phyloP scores from a whole-genome alignment of 2,113 vertebrate genomes.

The Trichechus manatus region DNA sequence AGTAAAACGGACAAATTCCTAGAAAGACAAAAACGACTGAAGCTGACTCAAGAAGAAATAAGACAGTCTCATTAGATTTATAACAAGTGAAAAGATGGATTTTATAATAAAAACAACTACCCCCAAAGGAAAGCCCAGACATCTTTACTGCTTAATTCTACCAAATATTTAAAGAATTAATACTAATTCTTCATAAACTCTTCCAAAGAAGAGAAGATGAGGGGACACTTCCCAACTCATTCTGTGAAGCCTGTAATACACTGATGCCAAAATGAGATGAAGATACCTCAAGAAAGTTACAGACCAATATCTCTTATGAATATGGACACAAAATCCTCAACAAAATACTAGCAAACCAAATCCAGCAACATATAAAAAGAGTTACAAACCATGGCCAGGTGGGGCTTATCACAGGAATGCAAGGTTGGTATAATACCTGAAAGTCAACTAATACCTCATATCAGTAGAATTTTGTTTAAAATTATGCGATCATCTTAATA shows the following conservation, averaged over 20 bases:
- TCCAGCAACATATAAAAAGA: neutral
- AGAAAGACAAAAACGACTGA: neutral
- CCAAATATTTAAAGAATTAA: too few relatives aligned
- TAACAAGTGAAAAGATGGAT: neutral
- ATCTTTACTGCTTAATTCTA: constrained; percentile 21
- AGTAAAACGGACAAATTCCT: neutral
- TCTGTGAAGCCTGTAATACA: constrained; percentile 1
- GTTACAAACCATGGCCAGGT: neutral
- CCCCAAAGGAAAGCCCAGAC: neutral
- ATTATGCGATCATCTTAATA: neutral
- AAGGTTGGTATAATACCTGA: constrained; percentile 11
- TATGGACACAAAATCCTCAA: neutral
- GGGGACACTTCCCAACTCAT: neutral
- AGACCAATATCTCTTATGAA: neutral
- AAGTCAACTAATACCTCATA: neutral
- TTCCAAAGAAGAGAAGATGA: neutral
- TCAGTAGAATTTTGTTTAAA: constrained; percentile 5
- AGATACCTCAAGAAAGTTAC: neutral
- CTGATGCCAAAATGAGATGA: neutral
- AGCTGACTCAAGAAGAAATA: neutral
- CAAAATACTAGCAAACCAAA: neutral
- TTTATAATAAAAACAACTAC: too few relatives aligned
- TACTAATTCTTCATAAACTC: too few relatives aligned
- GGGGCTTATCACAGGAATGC: neutral
- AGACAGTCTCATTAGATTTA: neutral